Conservation (phyloP, 1,140 invertebrate species). For the Coptotermes formosanus region DNA sequence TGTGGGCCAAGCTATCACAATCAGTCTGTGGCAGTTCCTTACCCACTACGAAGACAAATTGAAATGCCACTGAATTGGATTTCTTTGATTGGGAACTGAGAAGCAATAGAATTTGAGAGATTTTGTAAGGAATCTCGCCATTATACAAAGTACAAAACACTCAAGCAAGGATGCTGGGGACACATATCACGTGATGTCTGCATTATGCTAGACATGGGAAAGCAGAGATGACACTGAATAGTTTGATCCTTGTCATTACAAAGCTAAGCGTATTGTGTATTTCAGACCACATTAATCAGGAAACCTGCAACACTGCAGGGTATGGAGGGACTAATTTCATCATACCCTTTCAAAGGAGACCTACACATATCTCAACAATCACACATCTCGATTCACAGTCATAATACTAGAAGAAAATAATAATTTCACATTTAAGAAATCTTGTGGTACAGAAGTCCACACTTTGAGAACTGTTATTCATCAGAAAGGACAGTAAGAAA, state of each 20-base stretch:
- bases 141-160: background rate
- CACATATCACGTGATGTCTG: background rate
- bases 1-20: conserved; percentile 18
- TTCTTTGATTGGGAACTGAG: background rate
- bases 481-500: too few species aligned
- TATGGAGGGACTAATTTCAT: too few species aligned
- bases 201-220: background rate
- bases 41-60: background rate
- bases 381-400: too few species aligned
- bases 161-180: background rate
- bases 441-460: too few species aligned
- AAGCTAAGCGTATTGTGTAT: too few species aligned
- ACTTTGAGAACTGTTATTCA: too few species aligned
- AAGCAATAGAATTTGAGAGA: background rate
- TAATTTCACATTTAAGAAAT: too few species aligned
- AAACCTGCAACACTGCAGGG: too few species aligned
- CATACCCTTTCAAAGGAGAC: too few species aligned
- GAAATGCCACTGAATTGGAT: background rate
- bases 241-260: background rate
- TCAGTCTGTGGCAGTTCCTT: background rate
- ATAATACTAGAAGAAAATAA: too few species aligned
- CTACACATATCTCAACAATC: too few species aligned
- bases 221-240: background rate
- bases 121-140: background rate
- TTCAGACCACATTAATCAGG: too few species aligned